These are phyloP conservation scores for Festucalex cinctus DNA, from an alignment of 2,113 vertebrate genomes.

Conservation along the genomic window DNA sequence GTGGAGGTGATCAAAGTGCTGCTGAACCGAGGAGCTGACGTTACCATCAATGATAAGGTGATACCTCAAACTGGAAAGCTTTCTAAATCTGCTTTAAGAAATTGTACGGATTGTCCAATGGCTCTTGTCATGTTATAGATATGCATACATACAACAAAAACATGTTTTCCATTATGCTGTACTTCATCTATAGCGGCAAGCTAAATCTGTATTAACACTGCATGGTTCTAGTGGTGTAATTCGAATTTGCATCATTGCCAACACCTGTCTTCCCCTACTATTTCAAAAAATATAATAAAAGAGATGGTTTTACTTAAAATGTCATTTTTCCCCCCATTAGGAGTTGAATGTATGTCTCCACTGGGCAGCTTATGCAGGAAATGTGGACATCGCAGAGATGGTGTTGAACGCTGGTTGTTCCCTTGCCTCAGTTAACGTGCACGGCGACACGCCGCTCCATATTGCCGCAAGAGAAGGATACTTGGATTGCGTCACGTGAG, in stretches of 20 bases:
- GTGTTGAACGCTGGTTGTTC: conserved; percentile 86
- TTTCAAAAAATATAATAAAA: neutral
- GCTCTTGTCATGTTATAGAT: neutral
- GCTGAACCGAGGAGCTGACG: conserved; percentile 83
- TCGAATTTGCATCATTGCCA: too few species aligned
- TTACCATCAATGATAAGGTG: conserved; percentile 86
- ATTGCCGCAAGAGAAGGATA: conserved; percentile 85
- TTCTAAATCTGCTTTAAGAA: neutral
- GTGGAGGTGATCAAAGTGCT: conserved; percentile 81
- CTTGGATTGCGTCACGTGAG: conserved; percentile 87
- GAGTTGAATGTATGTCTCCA: conserved; percentile 89
- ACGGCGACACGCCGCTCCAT: conserved; percentile 88
- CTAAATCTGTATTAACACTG: too few species aligned
- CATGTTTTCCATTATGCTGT: too few species aligned
- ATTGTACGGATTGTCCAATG: neutral
- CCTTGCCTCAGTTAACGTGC: conserved; percentile 81
- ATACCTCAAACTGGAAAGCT: neutral
- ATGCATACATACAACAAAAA: too few species aligned
- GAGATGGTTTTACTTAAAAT: neutral
- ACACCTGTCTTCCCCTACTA: too few species aligned
- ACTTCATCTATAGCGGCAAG: too few species aligned
- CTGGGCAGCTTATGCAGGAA: conserved; percentile 90
- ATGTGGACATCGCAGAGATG: conserved; percentile 83
- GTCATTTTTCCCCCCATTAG: conserved; percentile 47
- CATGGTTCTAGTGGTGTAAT: too few species aligned